Evolutionary conservation across 2,888 invertebrate species (phyloP).

Genomic region (Noctua janthina): DNA sequence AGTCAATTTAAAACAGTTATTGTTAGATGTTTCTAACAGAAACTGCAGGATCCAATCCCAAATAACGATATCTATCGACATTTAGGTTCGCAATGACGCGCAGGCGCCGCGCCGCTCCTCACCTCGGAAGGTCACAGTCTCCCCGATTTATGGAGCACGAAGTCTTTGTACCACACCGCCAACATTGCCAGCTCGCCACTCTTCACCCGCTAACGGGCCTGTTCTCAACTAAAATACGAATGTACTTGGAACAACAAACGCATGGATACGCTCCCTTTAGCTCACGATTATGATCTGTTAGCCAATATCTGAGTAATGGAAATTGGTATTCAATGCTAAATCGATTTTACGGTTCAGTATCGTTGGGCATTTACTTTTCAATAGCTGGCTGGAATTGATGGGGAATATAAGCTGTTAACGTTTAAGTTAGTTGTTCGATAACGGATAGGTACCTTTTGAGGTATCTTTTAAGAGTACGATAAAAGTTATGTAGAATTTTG

Average conservation of each 20-base stretch:
- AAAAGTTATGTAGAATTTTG: slow-evolving; percentile 10
- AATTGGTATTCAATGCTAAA: slow-evolving; percentile 65
- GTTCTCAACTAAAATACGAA: slow-evolving; percentile 75
- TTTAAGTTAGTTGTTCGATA: slow-evolving; percentile 36
- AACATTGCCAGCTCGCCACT: slow-evolving; percentile 78
- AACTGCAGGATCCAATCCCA: slow-evolving; percentile 39
- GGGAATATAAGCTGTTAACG: slow-evolving; percentile 39
- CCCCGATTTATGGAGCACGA: slow-evolving; percentile 86
- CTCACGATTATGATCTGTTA: slow-evolving; percentile 68
- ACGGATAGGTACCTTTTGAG: neutral
- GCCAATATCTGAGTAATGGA: slow-evolving; percentile 64
- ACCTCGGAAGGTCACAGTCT: slow-evolving; percentile 80
- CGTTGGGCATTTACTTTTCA: slow-evolving; percentile 57
- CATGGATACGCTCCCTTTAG: slow-evolving; percentile 63
- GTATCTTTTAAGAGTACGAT: neutral
- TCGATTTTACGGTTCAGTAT: slow-evolving; percentile 60
- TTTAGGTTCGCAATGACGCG: slow-evolving; percentile 69
- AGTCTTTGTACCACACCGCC: slow-evolving; percentile 83
- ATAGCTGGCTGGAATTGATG: slow-evolving; percentile 37
- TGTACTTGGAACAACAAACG: slow-evolving; percentile 63
- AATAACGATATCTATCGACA: slow-evolving; percentile 58
- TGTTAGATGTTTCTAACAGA: neutral
- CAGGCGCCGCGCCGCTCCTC: slow-evolving; percentile 65
- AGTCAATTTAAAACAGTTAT: neutral
- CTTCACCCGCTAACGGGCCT: slow-evolving; percentile 77